These are phyloP conservation scores for Chloromyia formosa DNA, from an alignment of 2,888 invertebrate genomes.

Conservation along the genomic window DNA sequence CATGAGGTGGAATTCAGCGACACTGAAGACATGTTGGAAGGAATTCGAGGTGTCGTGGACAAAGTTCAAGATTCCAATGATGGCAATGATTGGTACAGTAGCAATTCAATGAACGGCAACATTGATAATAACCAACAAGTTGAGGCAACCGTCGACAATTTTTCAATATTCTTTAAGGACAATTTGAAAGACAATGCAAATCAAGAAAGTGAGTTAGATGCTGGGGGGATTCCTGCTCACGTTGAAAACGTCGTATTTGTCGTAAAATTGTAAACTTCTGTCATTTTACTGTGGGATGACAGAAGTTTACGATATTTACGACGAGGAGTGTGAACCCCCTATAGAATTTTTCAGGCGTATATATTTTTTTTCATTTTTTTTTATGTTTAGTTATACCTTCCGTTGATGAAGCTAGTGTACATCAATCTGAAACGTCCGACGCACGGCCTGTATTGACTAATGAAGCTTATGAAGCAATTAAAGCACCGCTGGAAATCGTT, in stretches of 20 bases:
- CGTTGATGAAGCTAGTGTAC: background rate
- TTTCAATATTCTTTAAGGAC: conserved; percentile 48
- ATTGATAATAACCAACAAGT: conserved; percentile 33
- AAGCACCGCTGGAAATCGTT: background rate
- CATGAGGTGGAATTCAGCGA: conserved; percentile 78
- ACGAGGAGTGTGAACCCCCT: too few species aligned
- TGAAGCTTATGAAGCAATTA: conserved; percentile 48
- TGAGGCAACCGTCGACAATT: conserved; percentile 45
- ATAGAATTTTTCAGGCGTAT: too few species aligned
- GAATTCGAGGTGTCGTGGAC: conserved; percentile 80
- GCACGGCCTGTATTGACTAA: background rate
- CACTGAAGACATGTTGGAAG: conserved; percentile 86
- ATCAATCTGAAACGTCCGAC: background rate
- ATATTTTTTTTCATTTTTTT: background rate
- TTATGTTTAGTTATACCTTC: conserved; percentile 12
- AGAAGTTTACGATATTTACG: background rate
- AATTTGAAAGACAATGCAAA: conserved; percentile 31
- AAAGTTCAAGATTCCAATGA: conserved; percentile 64
- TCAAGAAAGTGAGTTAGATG: background rate
- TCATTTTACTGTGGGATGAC: background rate
- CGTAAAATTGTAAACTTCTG: too few species aligned
- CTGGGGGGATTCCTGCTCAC: too few species aligned
- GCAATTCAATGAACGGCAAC: conserved; percentile 20
- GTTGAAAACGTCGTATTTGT: too few species aligned
- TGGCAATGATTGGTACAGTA: conserved; percentile 55